phyloP scores from a whole-genome alignment of 1,140 invertebrate genomes.

The Dreissena polymorpha region DNA sequence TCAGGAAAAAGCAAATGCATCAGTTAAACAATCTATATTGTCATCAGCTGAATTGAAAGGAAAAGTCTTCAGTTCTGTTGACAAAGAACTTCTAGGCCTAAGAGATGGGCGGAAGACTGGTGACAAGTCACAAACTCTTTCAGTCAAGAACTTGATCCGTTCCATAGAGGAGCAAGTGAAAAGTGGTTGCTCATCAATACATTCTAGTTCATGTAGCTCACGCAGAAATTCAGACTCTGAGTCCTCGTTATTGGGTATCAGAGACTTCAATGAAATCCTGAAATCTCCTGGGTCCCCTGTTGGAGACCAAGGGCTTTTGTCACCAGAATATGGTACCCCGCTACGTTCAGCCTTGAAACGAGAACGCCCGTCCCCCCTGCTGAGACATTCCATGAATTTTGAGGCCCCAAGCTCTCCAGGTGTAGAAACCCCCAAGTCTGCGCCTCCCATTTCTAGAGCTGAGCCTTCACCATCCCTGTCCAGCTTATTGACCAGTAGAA shows the following conservation, averaged over 20 bases:
- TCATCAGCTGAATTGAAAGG: constrained; percentile 70
- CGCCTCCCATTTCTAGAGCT: constrained; percentile 59
- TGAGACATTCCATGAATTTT: constrained; percentile 61
- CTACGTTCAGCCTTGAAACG: constrained; percentile 62
- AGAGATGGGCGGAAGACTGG: constrained; percentile 60
- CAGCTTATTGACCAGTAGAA: constrained; percentile 56
- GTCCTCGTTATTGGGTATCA: constrained; percentile 48
- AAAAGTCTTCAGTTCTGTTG: constrained; percentile 73
- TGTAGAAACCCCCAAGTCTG: constrained; percentile 59
- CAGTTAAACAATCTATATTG: constrained; percentile 61
- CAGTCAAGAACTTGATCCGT: constrained; percentile 93
- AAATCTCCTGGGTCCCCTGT: constrained; percentile 70
- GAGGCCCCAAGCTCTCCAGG: constrained; percentile 55
- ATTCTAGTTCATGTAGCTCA: constrained; percentile 72
- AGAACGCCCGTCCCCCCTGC: constrained; percentile 66
- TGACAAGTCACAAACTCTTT: constrained; percentile 83
- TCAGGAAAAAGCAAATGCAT: constrained; percentile 54
- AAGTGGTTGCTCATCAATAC: constrained; percentile 74
- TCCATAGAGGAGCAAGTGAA: constrained; percentile 91
- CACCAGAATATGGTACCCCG: constrained; percentile 63
- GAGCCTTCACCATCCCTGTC: constrained; percentile 60
- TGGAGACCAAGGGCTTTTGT: constrained; percentile 58
- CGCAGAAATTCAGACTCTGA: constrained; percentile 71
- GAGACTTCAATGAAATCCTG: constrained; percentile 63
- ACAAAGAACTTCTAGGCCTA: constrained; percentile 70